Evolutionary conservation across 30 jellyfish, hydroid and myxozoan species (phyloP).

Genomic region (Catostylus mosaicus): DNA sequence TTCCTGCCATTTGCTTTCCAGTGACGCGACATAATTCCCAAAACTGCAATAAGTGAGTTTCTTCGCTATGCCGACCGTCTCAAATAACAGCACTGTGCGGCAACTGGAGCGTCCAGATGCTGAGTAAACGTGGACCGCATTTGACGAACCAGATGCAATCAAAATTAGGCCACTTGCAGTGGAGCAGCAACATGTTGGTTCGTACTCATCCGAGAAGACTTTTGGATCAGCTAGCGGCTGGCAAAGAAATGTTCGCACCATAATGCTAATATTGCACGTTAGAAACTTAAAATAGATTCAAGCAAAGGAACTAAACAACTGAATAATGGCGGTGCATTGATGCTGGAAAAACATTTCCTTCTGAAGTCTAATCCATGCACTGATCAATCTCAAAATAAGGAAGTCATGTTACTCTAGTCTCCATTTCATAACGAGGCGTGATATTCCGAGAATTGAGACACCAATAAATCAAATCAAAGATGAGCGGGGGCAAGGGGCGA

Average conservation of each 20-base stretch:
- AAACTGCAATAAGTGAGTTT: constrained; percentile 58
- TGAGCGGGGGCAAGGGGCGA: too few species aligned
- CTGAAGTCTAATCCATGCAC: too few species aligned
- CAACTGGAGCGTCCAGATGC: constrained; percentile 55
- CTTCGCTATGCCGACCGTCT: constrained; percentile 59
- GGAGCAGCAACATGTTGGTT: constrained; percentile 81
- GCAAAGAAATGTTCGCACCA: constrained; percentile 95
- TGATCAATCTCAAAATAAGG: too few species aligned
- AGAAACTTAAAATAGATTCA: too few species aligned
- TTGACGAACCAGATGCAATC: constrained; percentile 62
- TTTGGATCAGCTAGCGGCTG: constrained; percentile 87
- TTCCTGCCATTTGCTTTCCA: constrained; percentile 75
- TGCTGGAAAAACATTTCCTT: too few species aligned
- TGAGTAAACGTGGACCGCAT: constrained; percentile 48
- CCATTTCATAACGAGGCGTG: too few species aligned
- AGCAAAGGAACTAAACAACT: too few species aligned
- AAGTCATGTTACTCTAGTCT: too few species aligned
- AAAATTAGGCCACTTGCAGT: constrained; percentile 66
- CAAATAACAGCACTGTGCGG: constrained; percentile 50
- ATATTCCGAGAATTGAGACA: too few species aligned
- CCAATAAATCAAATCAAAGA: too few species aligned
- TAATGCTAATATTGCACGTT: too few species aligned
- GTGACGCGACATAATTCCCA: constrained; percentile 57
- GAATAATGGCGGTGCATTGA: too few species aligned
- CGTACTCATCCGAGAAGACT: constrained; percentile 85